Evolutionary conservation across 1,140 invertebrate genomes (phyloP).

Genomic region (Gryon sp.): DNA sequence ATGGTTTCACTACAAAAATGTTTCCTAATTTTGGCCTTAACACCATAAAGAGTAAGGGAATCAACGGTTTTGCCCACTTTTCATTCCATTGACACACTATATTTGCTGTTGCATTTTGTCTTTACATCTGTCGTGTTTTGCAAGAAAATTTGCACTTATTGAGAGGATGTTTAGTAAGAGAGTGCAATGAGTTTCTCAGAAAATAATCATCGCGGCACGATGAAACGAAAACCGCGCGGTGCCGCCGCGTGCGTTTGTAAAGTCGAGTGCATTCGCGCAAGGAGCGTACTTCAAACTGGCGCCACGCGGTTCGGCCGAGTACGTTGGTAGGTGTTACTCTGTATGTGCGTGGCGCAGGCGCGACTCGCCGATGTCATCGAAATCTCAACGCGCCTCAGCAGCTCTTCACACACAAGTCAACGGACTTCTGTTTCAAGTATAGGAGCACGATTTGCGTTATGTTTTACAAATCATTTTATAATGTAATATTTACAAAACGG

Average conservation of each 20-base stretch:
- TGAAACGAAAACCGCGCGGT: conserved; percentile 31
- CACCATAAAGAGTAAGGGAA: too few relatives aligned
- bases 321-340: conserved; percentile 70
- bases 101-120: too few relatives aligned
- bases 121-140: too few relatives aligned
- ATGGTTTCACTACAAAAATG: too few relatives aligned
- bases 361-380: conserved; percentile 66
- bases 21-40: too few relatives aligned
- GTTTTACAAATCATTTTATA: conserved; percentile 48
- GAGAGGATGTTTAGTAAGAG: too few relatives aligned
- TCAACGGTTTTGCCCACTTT: too few relatives aligned
- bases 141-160: too few relatives aligned
- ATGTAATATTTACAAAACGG: conserved; percentile 14
- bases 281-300: conserved; percentile 79
- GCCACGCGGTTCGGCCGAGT: conserved; percentile 74
- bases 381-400: conserved; percentile 65
- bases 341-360: conserved; percentile 69
- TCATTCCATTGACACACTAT: too few relatives aligned
- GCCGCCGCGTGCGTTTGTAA: conserved; percentile 37
- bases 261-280: conserved; percentile 76
- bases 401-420: conserved; percentile 65
- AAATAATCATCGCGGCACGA: conserved; percentile 19
- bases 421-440: conserved; percentile 51
- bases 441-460: conserved; percentile 37
- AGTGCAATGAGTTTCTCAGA: too few relatives aligned